Conservation (phyloP, 2,888 invertebrate genomes). For the Drosophila mimetica region DNA sequence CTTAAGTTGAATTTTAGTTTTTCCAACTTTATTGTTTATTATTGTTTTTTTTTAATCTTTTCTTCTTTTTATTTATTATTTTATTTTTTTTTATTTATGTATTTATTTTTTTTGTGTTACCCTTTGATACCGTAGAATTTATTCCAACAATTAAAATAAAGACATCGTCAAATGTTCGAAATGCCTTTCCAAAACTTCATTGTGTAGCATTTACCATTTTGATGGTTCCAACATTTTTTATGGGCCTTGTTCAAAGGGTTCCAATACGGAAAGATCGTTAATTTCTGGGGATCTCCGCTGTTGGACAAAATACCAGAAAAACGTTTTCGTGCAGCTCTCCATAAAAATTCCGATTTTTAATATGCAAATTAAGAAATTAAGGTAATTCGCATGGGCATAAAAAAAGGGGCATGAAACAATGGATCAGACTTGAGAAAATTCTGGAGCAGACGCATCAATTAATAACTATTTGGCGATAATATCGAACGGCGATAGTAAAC, state of each 20-base stretch:
- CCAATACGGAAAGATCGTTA: slow-evolving; percentile 58
- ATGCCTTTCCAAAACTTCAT: slow-evolving; percentile 27
- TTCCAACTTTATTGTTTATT: too few relatives aligned
- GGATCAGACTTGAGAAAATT: slow-evolving; percentile 51
- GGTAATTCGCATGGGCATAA: slow-evolving; percentile 37
- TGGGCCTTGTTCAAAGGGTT: slow-evolving; percentile 54
- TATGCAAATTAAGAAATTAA: slow-evolving; percentile 63
- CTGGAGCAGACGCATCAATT: slow-evolving; percentile 52
- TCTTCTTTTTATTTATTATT: too few relatives aligned
- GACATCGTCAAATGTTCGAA: slow-evolving; percentile 27
- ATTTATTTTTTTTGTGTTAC: background rate
- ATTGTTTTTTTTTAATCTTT: too few relatives aligned
- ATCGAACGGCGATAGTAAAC: slow-evolving; percentile 71
- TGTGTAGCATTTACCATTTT: slow-evolving; percentile 61
- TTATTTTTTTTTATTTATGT: background rate
- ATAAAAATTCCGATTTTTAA: slow-evolving; percentile 63
- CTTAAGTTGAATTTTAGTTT: too few relatives aligned
- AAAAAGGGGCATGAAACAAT: slow-evolving; percentile 35
- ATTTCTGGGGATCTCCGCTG: slow-evolving; percentile 19
- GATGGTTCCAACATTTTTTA: slow-evolving; percentile 56
- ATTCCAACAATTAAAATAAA: slow-evolving; percentile 18
- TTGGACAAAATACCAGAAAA: slow-evolving; percentile 68
- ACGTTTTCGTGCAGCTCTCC: slow-evolving; percentile 46
- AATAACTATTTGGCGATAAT: slow-evolving; percentile 78
- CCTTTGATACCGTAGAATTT: background rate